Evolutionary conservation across 2,888 invertebrate genomes (phyloP).

Genomic region (Drosophila phalerata): DNA sequence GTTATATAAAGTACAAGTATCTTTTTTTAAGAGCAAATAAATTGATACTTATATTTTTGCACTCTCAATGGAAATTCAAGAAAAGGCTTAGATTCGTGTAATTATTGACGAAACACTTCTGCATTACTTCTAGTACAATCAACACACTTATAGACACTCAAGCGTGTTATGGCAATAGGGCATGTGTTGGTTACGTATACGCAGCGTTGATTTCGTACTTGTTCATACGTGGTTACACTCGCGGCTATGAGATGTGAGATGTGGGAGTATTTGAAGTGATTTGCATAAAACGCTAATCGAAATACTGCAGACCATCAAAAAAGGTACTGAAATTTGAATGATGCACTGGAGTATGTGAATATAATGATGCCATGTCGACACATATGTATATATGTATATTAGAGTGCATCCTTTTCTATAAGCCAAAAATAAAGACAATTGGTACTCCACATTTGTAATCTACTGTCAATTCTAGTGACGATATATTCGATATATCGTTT

Average conservation of each 20-base stretch:
- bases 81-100: background rate
- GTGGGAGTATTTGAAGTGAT: slow-evolving; percentile 45
- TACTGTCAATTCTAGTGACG: too few relatives aligned
- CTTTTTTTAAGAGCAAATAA: background rate
- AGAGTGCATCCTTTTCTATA: too few relatives aligned
- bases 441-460: too few relatives aligned
- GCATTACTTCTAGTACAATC: slow-evolving; percentile 4
- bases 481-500: too few relatives aligned
- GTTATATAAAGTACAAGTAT: background rate
- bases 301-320: slow-evolving; percentile 42
- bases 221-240: slow-evolving; percentile 32
- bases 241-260: slow-evolving; percentile 1
- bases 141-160: slow-evolving; percentile 1
- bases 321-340: slow-evolving; percentile 17
- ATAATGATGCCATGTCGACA: slow-evolving; percentile 52
- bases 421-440: too few relatives aligned
- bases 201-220: slow-evolving; percentile 35
- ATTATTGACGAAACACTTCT: slow-evolving; percentile 4
- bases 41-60: background rate
- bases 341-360: slow-evolving; percentile 42
- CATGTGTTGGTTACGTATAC: slow-evolving; percentile 56
- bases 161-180: slow-evolving; percentile 25
- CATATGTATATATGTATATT: too few relatives aligned
- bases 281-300: slow-evolving; percentile 58
- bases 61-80: background rate